These are phyloP conservation scores for Halichoerus grypus DNA, from an alignment of 2,113 vertebrate genomes.

Conservation along the genomic window DNA sequence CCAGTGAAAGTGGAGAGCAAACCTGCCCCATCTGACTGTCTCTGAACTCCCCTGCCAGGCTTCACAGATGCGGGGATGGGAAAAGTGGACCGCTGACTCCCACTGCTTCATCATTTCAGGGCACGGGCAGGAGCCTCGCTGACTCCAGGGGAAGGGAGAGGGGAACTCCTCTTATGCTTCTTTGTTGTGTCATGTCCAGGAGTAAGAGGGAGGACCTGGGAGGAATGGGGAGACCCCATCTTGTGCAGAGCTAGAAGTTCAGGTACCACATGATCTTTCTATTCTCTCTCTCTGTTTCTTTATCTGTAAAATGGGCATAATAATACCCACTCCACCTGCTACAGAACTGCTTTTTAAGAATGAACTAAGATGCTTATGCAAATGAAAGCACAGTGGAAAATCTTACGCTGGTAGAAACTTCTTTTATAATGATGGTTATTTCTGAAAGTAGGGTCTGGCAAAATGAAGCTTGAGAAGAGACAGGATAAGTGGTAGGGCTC, in stretches of 20 bases:
- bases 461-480: background rate
- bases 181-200: background rate
- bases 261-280: background rate
- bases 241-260: background rate
- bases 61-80: background rate
- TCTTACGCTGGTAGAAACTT: background rate
- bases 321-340: background rate
- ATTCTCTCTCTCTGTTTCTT: background rate
- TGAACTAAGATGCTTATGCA: background rate
- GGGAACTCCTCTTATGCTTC: fast-evolving
- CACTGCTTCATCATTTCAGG: background rate
- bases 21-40: fast-evolving
- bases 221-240: background rate
- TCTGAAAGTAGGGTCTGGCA: background rate
- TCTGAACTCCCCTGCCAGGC: background rate
- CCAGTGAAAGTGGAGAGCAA: fast-evolving
- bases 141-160: background rate
- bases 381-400: background rate
- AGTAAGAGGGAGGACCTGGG: background rate
- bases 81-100: fast-evolving
- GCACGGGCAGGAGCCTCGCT: background rate
- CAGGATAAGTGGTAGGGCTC: background rate
- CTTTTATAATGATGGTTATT: background rate
- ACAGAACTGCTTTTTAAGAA: background rate
- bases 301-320: background rate